A percentile compares a stretch with the other conserved stretches of the same genome.
Conservation (phyloP, 2,797 vertebrate species). For the Pseudochromis fuscus region DNA sequence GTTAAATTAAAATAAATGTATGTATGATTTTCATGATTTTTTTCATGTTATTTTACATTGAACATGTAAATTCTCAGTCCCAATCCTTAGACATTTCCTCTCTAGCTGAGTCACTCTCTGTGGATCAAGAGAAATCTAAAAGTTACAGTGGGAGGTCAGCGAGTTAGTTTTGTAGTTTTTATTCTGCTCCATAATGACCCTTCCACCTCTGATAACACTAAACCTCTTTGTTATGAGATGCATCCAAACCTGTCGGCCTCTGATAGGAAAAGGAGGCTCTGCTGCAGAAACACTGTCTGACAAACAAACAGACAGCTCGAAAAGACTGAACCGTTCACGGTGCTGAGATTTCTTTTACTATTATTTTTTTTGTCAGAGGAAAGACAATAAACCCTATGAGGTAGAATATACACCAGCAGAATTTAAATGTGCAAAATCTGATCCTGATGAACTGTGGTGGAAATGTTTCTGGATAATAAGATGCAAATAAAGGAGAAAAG, state of each 20-base stretch:
- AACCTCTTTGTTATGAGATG: neutral
- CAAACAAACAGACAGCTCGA: conserved; percentile 39
- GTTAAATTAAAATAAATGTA: too few relatives aligned
- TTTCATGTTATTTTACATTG: too few relatives aligned
- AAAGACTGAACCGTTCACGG: conserved; percentile 17
- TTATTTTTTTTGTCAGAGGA: conserved; percentile 14
- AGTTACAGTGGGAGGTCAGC: too few relatives aligned
- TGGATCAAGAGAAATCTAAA: too few relatives aligned
- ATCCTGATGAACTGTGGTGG: neutral
- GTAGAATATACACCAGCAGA: too few relatives aligned
- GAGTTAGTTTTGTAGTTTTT: neutral
- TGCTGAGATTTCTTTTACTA: too few relatives aligned
- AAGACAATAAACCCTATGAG: too few relatives aligned
- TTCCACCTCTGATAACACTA: neutral
- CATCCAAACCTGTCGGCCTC: conserved; percentile 11
- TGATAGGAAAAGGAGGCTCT: conserved; percentile 11
- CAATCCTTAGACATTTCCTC: too few relatives aligned
- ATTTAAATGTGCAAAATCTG: conserved; percentile 7
- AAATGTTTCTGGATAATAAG: conserved; percentile 1
- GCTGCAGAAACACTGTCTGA: conserved; percentile 13
- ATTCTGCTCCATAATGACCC: neutral
- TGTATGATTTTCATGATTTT: too few relatives aligned
- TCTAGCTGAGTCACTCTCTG: too few relatives aligned
- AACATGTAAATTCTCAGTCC: too few relatives aligned
- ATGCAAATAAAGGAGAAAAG: neutral